phyloP scores from a whole-genome alignment of 2,888 invertebrate genomes.

The Microdon myrmicae region DNA sequence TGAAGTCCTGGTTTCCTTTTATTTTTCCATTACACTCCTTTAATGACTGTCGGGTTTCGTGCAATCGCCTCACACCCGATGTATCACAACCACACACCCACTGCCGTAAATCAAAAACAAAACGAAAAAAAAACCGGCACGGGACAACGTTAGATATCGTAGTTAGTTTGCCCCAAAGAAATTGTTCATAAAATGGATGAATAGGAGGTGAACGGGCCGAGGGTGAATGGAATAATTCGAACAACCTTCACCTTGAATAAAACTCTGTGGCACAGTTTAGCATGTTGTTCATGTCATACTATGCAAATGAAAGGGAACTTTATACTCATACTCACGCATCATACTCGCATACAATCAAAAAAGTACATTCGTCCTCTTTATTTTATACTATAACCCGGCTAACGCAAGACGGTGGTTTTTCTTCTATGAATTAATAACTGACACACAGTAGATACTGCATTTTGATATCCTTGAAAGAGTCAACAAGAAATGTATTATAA shows the following conservation, averaged over 20 bases:
- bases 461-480: conserved; percentile 36
- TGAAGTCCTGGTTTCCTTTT: conserved; percentile 19
- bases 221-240: conserved; percentile 31
- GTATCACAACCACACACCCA: conserved; percentile 5
- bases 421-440: neutral
- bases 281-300: conserved; percentile 18
- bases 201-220: conserved; percentile 6
- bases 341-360: no score
- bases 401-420: conserved; percentile 8
- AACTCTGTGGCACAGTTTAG: conserved; percentile 1
- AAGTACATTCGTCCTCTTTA: neutral
- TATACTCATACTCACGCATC: conserved; percentile 3
- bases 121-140: conserved; percentile 17
- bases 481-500: neutral
- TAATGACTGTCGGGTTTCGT: no score
- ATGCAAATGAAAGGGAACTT: conserved; percentile 26
- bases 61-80: no score
- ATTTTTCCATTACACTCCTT: conserved; percentile 15
- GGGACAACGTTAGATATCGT: neutral
- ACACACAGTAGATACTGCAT: conserved; percentile 21
- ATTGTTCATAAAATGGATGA: neutral
- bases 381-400: conserved; percentile 7
- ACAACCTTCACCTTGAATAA: conserved; percentile 49
- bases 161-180: neutral
- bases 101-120: conserved; percentile 30